Evolutionary conservation across 2,888 invertebrate species (phyloP).

Genomic region (Halictus ligatus): DNA sequence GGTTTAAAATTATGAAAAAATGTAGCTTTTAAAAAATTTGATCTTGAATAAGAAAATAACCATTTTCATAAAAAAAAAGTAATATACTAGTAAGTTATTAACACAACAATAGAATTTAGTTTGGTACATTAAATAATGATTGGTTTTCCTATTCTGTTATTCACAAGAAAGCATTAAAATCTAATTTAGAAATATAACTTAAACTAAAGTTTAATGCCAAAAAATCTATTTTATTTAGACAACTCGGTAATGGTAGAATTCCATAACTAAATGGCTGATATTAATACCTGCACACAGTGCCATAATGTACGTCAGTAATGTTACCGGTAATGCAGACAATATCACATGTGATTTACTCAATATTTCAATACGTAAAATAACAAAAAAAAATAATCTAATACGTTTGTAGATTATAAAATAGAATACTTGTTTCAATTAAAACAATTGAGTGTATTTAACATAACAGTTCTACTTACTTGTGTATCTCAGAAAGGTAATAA

Average conservation of each 20-base stretch:
- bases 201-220: constrained; percentile 32
- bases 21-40: neutral
- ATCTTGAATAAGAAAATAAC: neutral
- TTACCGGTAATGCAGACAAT: constrained; percentile 92
- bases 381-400: no score
- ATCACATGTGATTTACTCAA: constrained; percentile 94
- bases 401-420: no score
- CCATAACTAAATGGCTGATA: constrained; percentile 91
- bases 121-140: constrained; percentile 3
- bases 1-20: neutral
- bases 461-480: constrained; percentile 90
- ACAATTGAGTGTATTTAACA: neutral
- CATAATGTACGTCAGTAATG: constrained; percentile 91
- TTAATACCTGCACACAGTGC: constrained; percentile 93
- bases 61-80: neutral
- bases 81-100: neutral
- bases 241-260: constrained; percentile 93
- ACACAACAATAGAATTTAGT: neutral
- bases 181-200: constrained; percentile 19
- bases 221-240: constrained; percentile 84
- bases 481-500: constrained; percentile 98
- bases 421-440: neutral
- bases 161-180: constrained; percentile 11
- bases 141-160: neutral
- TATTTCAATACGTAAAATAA: constrained; percentile 92